Conservation (phyloP, 2,888 invertebrate genomes). For the Digitonthophagus gazella region DNA sequence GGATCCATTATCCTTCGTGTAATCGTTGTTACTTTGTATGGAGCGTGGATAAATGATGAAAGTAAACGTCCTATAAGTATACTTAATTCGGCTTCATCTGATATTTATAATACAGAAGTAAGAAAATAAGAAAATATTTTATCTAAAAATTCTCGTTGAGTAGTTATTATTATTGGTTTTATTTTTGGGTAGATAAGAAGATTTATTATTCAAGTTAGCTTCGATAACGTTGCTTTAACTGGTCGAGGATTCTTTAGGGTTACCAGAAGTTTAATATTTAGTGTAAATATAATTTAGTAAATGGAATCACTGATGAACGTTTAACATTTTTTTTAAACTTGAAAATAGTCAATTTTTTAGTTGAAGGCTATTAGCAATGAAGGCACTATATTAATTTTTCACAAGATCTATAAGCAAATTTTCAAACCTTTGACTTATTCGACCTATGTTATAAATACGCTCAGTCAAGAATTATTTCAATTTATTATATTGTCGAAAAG, state of each 20-base stretch:
- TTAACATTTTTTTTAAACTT: no score
- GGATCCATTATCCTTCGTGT: slow-evolving; percentile 46
- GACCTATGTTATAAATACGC: no score
- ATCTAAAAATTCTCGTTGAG: neutral
- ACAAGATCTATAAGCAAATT: no score
- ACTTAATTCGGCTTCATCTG: slow-evolving; percentile 63
- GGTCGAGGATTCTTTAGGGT: slow-evolving; percentile 45
- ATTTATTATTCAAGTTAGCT: slow-evolving; percentile 44
- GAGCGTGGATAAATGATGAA: slow-evolving; percentile 44
- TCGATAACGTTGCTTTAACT: slow-evolving; percentile 44
- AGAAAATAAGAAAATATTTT: slow-evolving; percentile 53
- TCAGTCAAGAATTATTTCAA: no score
- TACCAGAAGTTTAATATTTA: slow-evolving; percentile 31
- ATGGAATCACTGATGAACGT: no score
- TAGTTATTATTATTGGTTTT: neutral
- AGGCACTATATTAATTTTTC: no score
- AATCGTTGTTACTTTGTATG: slow-evolving; percentile 41
- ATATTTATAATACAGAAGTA: slow-evolving; percentile 55
- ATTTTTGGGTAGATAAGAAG: slow-evolving; percentile 43
- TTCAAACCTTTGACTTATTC: no score
- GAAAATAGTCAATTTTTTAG: no score
- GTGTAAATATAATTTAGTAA: slow-evolving; percentile 31
- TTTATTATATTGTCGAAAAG: no score
- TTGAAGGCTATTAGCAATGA: no score
- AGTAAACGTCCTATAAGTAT: slow-evolving; percentile 45